Percentiles rank a stretch among this genome's conserved stretches.
Evolutionary conservation across 2,113 vertebrate genomes (phyloP).

Genomic region (Puffinus mauretanicus): DNA sequence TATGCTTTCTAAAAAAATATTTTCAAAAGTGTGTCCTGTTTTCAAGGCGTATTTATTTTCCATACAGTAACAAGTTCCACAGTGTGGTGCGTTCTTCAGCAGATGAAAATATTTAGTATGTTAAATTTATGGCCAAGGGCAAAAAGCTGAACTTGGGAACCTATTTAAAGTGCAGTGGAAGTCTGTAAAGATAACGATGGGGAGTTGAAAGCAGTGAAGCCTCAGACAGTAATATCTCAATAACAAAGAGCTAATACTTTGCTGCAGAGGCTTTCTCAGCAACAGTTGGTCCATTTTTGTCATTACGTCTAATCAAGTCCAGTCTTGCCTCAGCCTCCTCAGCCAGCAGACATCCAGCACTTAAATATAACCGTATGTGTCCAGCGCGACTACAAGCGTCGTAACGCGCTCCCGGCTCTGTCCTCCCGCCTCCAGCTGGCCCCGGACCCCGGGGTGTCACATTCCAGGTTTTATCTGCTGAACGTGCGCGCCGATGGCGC

Average conservation of each 20-base stretch:
- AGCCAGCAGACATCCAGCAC: constrained; percentile 54
- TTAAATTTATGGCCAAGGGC: constrained; percentile 58
- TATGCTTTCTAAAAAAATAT: neutral
- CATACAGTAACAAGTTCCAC: constrained; percentile 24
- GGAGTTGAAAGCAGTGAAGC: constrained; percentile 58
- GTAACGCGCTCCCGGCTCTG: neutral
- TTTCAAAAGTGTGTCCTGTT: neutral
- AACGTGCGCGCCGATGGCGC: accelerated
- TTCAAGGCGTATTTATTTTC: constrained; percentile 9
- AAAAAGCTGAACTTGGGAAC: constrained; percentile 62
- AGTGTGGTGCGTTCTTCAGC: neutral
- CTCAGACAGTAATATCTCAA: constrained; percentile 58
- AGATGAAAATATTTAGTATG: constrained; percentile 65
- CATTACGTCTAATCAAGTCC: constrained; percentile 67
- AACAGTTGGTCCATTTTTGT: constrained; percentile 68
- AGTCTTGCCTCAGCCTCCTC: constrained; percentile 61
- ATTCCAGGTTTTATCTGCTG: constrained; percentile 38
- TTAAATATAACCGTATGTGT: constrained; percentile 69
- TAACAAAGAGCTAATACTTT: constrained; percentile 45
- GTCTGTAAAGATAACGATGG: constrained; percentile 64
- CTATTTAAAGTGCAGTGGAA: constrained; percentile 63
- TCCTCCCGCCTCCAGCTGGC: constrained; percentile 51
- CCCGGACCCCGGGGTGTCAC: constrained; percentile 1
- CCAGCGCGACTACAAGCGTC: neutral
- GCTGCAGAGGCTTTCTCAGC: constrained; percentile 52